phyloP scores from a whole-genome alignment of 2,113 vertebrate species.

The Pionites leucogaster region DNA sequence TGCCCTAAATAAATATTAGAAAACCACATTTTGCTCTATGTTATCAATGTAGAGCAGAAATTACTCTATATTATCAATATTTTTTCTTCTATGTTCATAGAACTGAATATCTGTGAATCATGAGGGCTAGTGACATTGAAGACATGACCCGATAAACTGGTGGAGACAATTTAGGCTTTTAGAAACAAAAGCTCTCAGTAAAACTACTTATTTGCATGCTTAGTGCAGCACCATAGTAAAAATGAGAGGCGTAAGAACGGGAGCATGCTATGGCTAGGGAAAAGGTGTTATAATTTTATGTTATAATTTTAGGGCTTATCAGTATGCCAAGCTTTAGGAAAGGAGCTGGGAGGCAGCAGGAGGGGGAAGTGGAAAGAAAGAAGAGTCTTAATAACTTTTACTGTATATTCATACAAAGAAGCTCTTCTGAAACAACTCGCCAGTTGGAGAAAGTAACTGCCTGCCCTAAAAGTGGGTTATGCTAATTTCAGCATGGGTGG shows the following conservation, averaged over 20 bases:
- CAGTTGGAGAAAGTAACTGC: not conserved
- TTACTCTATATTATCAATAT: not conserved
- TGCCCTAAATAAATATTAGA: not conserved
- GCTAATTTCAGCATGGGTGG: not conserved
- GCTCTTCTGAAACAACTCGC: not conserved
- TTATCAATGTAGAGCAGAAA: not conserved
- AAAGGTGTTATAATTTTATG: constrained; percentile 1
- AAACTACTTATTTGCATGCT: not conserved
- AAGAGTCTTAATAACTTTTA: not conserved
- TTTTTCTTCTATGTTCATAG: not conserved
- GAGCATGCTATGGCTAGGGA: not conserved
- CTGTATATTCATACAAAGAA: not conserved
- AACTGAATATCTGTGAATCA: not conserved
- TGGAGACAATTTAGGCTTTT: not conserved
- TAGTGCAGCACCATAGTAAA: not conserved
- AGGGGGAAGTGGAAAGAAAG: not conserved
- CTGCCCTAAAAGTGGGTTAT: not conserved
- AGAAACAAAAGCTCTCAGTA: not conserved
- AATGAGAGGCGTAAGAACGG: not conserved
- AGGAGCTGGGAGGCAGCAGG: not conserved
- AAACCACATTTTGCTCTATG: not conserved
- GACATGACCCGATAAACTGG: not conserved
- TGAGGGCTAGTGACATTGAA: not conserved
- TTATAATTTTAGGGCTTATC: not conserved
- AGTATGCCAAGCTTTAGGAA: not conserved